A percentile compares a stretch with the other conserved stretches of the same genome.
Evolutionary conservation across 2,888 invertebrate species (phyloP).

Genomic region (Acronicta aceris): DNA sequence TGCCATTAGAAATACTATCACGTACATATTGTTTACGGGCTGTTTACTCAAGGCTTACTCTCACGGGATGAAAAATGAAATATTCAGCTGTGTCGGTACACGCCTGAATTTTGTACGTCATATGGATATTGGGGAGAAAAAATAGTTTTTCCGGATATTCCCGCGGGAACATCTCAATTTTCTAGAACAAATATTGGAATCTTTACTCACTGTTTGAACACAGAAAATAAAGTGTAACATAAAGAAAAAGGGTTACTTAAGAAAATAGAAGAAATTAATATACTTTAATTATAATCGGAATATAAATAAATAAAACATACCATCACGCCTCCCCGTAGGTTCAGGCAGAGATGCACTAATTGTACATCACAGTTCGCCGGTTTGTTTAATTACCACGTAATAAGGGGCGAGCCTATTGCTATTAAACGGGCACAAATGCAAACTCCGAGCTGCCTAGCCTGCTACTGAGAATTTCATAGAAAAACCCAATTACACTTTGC

Average conservation of each 20-base stretch:
- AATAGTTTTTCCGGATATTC: conserved; percentile 24
- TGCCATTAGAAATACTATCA: conserved; percentile 8
- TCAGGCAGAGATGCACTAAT: too few species aligned
- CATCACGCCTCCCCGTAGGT: too few species aligned
- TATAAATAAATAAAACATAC: conserved; percentile 3
- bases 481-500: too few species aligned
- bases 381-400: too few species aligned
- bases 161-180: conserved; percentile 24
- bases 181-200: conserved; percentile 31
- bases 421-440: too few species aligned
- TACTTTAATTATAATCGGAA: conserved; percentile 6
- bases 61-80: conserved; percentile 42
- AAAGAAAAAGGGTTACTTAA: not conserved
- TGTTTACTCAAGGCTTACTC: conserved; percentile 15
- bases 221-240: not conserved
- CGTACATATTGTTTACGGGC: conserved; percentile 22
- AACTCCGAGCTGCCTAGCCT: too few species aligned
- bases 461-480: too few species aligned
- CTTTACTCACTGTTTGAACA: not conserved
- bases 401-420: too few species aligned
- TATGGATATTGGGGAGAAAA: conserved; percentile 11
- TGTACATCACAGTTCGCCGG: too few species aligned
- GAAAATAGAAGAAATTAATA: not conserved
- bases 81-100: conserved; percentile 24
- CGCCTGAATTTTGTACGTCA: conserved; percentile 11